A percentile compares a stretch with the other conserved stretches of the same genome.
Conservation (phyloP, 2,113 vertebrate genomes). For the Ia io region DNA sequence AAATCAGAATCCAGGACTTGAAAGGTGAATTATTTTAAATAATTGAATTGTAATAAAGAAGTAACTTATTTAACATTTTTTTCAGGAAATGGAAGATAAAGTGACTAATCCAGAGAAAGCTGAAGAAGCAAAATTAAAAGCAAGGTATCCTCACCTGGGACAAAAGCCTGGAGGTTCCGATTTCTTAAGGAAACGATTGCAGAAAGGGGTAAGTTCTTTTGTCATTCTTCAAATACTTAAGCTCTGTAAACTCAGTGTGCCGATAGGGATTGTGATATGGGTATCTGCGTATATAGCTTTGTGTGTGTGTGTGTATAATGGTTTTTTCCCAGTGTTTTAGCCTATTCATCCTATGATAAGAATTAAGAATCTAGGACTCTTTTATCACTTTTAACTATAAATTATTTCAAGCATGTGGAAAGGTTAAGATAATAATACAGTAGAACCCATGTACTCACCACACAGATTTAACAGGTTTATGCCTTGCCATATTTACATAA, state of each 20-base stretch:
- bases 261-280: not conserved
- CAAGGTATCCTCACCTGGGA: constrained; percentile 95
- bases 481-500: not conserved
- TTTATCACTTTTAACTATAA: not conserved
- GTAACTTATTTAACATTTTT: constrained; percentile 61
- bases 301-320: not conserved
- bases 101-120: constrained; percentile 94
- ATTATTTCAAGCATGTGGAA: not conserved
- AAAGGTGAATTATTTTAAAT: constrained; percentile 58
- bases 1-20: constrained; percentile 19
- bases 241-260: constrained; percentile 6
- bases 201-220: constrained; percentile 93
- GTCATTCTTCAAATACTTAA: not conserved
- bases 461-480: not conserved
- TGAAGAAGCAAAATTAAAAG: constrained; percentile 97
- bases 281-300: not conserved
- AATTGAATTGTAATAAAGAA: constrained; percentile 34
- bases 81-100: constrained; percentile 93
- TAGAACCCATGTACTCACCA: not conserved
- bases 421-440: not conserved
- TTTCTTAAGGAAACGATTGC: constrained; percentile 96
- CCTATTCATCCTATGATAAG: not conserved
- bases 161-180: constrained; percentile 97
- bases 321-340: not conserved
- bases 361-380: not conserved